A percentile compares a stretch with the other conserved stretches of the same genome.
phyloP scores from a whole-genome alignment of 2,888 invertebrate genomes.

The Nyleta sp. region DNA sequence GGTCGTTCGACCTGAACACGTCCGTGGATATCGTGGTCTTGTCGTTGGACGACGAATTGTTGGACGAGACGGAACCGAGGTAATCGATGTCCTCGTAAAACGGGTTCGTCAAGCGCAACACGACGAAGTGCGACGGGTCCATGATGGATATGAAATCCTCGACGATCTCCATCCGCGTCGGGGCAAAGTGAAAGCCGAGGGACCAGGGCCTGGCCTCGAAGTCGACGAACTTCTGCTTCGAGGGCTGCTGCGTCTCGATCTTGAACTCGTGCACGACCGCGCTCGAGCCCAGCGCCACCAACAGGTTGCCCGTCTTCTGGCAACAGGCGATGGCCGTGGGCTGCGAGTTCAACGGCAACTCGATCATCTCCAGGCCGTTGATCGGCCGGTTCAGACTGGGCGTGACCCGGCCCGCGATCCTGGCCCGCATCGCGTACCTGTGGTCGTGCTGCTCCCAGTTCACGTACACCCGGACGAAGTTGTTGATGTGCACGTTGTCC shows the following conservation, averaged over 20 bases:
- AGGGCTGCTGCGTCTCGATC: constrained; percentile 87
- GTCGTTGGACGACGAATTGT: constrained; percentile 75
- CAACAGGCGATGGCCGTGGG: constrained; percentile 87
- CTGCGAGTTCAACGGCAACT: constrained; percentile 86
- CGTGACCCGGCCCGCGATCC: constrained; percentile 90
- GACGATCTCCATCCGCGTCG: constrained; percentile 85
- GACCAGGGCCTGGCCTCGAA: constrained; percentile 87
- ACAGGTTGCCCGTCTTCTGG: constrained; percentile 83
- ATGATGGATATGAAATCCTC: constrained; percentile 88
- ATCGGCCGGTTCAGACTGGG: constrained; percentile 87
- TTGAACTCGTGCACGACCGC: constrained; percentile 85
- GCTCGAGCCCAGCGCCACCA: constrained; percentile 82
- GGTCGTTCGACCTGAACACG: constrained; percentile 68
- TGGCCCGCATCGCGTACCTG: constrained; percentile 85
- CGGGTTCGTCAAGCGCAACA: constrained; percentile 83
- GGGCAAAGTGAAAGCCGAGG: constrained; percentile 86
- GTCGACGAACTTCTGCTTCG: constrained; percentile 87
- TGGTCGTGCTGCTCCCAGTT: constrained; percentile 86
- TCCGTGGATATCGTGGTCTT: constrained; percentile 76
- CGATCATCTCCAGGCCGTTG: constrained; percentile 88
- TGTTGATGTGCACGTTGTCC: constrained; percentile 75
- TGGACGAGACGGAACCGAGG: constrained; percentile 76
- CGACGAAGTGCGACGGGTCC: constrained; percentile 85
- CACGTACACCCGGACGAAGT: constrained; percentile 88
- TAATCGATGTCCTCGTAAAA: constrained; percentile 79